phyloP scores from a whole-genome alignment of 2,797 vertebrate species.

The Neoniphon sammara region DNA sequence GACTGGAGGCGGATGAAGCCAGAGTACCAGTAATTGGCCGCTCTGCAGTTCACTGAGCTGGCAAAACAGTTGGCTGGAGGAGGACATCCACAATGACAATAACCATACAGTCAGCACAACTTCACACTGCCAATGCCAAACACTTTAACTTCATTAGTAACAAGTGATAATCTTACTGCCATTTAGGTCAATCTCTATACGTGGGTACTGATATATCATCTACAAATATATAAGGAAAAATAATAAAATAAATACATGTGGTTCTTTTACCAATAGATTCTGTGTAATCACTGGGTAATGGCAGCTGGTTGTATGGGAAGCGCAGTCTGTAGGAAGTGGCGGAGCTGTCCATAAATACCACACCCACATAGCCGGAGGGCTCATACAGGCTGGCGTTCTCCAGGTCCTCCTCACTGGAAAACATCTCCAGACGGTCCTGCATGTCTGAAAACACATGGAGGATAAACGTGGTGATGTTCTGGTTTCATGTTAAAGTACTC shows the following conservation, averaged over 20 bases:
- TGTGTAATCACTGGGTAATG: slow-evolving; percentile 81
- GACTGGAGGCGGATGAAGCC: slow-evolving; percentile 92
- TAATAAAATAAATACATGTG: neutral
- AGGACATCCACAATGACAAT: slow-evolving; percentile 9
- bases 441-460: slow-evolving; percentile 65
- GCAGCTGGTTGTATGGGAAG: slow-evolving; percentile 84
- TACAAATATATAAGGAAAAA: neutral
- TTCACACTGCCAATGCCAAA: neutral
- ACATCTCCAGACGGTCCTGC: slow-evolving; percentile 80
- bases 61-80: slow-evolving; percentile 85
- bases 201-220: neutral
- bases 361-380: slow-evolving; percentile 84
- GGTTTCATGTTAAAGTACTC: too few species aligned
- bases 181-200: neutral
- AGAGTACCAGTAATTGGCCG: slow-evolving; percentile 90
- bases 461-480: neutral
- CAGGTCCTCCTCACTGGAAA: slow-evolving; percentile 88
- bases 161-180: neutral
- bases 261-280: slow-evolving; percentile 79
- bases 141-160: neutral
- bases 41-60: slow-evolving; percentile 85
- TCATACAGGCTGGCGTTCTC: slow-evolving; percentile 87
- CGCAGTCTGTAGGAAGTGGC: slow-evolving; percentile 89
- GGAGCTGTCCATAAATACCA: slow-evolving; percentile 87
- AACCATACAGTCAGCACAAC: slow-evolving; percentile 32